These are phyloP conservation scores for Mactra quadrangularis DNA, from an alignment of 1,140 invertebrate genomes.

Conservation along the genomic window DNA sequence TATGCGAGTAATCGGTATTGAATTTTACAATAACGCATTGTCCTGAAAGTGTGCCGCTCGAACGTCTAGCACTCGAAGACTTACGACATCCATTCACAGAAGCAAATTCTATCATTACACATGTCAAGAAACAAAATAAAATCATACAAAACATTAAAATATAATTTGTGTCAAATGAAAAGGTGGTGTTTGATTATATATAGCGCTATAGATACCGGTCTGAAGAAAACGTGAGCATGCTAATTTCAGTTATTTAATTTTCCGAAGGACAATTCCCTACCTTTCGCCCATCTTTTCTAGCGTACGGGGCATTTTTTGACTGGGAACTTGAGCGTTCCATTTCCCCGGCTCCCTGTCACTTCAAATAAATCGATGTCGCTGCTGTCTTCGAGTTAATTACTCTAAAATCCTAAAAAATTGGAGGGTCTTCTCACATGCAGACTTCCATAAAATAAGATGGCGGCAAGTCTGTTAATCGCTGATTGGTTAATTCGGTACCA, in stretches of 20 bases:
- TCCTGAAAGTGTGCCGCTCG: no score
- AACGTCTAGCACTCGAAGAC: no score
- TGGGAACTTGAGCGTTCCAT: slow-evolving; percentile 58
- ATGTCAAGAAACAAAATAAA: no score
- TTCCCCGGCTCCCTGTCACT: slow-evolving; percentile 46
- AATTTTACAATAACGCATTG: no score
- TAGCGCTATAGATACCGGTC: no score
- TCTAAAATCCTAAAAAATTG: slow-evolving; percentile 2
- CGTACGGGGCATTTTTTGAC: slow-evolving; percentile 57
- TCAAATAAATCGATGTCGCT: slow-evolving; percentile 15
- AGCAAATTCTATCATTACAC: no score
- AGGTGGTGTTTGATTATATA: no score
- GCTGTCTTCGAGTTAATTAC: neutral
- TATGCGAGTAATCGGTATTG: no score
- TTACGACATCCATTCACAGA: no score
- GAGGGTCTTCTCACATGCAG: slow-evolving; percentile 39
- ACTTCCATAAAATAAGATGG: slow-evolving; percentile 57
- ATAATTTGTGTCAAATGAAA: no score
- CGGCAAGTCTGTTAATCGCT: slow-evolving; percentile 27
- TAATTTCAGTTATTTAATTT: neutral
- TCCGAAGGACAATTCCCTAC: neutral
- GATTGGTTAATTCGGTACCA: slow-evolving; percentile 46
- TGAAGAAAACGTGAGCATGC: no score
- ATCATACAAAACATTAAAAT: no score
- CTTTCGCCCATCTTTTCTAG: slow-evolving; percentile 51